Percentiles rank a stretch among this genome's conserved stretches.
Evolutionary conservation across 2,113 vertebrate genomes (phyloP).

Genomic region (Eira barbara): DNA sequence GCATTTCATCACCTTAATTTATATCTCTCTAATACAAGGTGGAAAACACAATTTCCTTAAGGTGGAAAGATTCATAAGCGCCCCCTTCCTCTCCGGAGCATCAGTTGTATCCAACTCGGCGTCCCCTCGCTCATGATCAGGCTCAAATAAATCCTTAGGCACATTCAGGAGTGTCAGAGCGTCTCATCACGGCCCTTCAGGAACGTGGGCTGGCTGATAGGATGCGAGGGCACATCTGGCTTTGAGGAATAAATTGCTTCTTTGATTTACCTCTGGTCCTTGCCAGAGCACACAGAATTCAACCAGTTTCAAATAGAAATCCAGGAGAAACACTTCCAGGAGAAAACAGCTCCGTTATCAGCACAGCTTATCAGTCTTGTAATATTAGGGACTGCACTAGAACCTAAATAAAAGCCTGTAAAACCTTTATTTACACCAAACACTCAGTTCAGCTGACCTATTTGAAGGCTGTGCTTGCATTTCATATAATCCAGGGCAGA

Average conservation of each 20-base stretch:
- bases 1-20: constrained; percentile 44
- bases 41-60: constrained; percentile 53
- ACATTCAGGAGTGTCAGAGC: neutral
- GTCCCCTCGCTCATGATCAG: neutral
- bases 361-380: neutral
- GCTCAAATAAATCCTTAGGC: constrained; percentile 23
- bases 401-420: neutral
- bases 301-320: constrained; percentile 51
- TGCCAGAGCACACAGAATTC: constrained; percentile 54
- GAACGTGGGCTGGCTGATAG: constrained; percentile 20
- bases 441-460: neutral
- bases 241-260: constrained; percentile 60
- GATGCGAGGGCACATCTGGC: constrained; percentile 15
- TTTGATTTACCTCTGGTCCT: constrained; percentile 59
- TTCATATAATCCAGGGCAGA: neutral
- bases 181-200: neutral
- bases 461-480: neutral
- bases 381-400: neutral
- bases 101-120: neutral
- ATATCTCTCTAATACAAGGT: neutral
- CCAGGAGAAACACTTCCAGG: constrained; percentile 31
- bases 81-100: neutral
- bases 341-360: neutral
- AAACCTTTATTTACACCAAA: neutral
- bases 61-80: neutral